Percentiles rank a stretch among this genome's conserved stretches.
phyloP scores from a whole-genome alignment of 2,113 vertebrate genomes.

The Heterocephalus glaber region DNA sequence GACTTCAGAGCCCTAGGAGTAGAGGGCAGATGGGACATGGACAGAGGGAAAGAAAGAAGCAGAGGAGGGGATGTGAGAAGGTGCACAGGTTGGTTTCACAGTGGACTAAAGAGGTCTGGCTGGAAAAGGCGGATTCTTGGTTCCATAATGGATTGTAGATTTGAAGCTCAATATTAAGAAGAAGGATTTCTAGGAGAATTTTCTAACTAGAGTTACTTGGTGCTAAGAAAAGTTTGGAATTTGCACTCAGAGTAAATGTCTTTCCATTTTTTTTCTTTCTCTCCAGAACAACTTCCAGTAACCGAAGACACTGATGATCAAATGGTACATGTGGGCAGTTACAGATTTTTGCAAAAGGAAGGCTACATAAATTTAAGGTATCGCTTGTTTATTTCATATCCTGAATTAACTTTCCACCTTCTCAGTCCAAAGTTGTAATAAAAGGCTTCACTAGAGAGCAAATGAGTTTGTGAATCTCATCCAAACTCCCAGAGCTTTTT shows the following conservation, averaged over 20 bases:
- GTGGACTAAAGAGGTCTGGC: neutral
- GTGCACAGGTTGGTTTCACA: neutral
- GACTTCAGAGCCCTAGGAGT: neutral
- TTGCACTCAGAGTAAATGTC: neutral
- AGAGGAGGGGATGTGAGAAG: neutral
- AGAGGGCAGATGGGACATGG: neutral
- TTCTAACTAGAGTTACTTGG: constrained; percentile 21
- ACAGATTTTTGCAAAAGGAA: neutral
- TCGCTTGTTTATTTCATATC: constrained; percentile 57
- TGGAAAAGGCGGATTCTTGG: neutral
- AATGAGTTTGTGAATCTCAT: constrained; percentile 58
- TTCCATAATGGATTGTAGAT: neutral
- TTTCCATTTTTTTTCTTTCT: constrained; percentile 40
- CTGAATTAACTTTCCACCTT: constrained; percentile 41
- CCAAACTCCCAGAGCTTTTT: constrained; percentile 43
- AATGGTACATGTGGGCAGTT: neutral
- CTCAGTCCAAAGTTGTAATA: neutral
- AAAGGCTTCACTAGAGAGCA: constrained; percentile 51
- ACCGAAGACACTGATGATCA: neutral
- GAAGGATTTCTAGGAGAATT: constrained; percentile 14
- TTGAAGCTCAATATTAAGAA: constrained; percentile 16
- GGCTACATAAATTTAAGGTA: neutral
- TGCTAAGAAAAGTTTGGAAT: constrained; percentile 32
- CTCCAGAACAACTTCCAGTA: constrained; percentile 37
- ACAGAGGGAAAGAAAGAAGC: neutral